Base-by-base conservation (phyloP, 2,113 vertebrate species). In the Dissostichus mawsoni region DNA sequence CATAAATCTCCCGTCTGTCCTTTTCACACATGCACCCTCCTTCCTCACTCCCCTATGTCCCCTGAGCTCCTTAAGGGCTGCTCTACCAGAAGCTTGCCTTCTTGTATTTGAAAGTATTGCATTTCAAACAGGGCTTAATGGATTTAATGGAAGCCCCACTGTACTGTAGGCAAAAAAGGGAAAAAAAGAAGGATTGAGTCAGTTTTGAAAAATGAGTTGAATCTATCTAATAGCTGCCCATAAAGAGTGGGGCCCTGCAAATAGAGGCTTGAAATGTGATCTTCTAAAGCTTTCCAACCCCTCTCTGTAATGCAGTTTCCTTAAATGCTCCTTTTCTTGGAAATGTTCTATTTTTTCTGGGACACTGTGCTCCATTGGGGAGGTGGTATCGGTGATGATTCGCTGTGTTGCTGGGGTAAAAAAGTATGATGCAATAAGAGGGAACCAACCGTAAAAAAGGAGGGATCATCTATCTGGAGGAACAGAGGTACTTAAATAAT, bases 191-290 rank as follows among this genome's bases (percentile, higher is more conserved):
- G n/a, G 36, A 76, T 48, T 44, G 48, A 83, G 74, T 16, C 20
- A 80, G 77, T 78, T 85, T 75, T 85, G 90, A 86, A 89, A 92
- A 91, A 93, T 81, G 77, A 90, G 72, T 74, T 83, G 83, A 91
- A 90, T 91, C 83, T 80, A 74, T 90, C 69, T 89, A 90, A 90
- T 83, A 82, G 76, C 79, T 51, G 64, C 63, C 75, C 82, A 87
- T 92, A 89, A 90, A 87, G 80, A 86, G 82, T 14, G 23, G 33
- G 76, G 74, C 66, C 73, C 68, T 82, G 76, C 84, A 90, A 87
- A 91, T 86, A 90, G 84, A 89, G 86, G 91, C 80, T 86, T 82
- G 84, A 87, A 92, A 91, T 90, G 89, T 78, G 86, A 92, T 90
- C 83, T 83, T 88, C 63, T 81, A 89, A 91, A 87, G 90, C 83